These are phyloP conservation scores for Philopotamus ludificatus DNA, from an alignment of 1,140 invertebrate genomes.

Conservation along the genomic window DNA sequence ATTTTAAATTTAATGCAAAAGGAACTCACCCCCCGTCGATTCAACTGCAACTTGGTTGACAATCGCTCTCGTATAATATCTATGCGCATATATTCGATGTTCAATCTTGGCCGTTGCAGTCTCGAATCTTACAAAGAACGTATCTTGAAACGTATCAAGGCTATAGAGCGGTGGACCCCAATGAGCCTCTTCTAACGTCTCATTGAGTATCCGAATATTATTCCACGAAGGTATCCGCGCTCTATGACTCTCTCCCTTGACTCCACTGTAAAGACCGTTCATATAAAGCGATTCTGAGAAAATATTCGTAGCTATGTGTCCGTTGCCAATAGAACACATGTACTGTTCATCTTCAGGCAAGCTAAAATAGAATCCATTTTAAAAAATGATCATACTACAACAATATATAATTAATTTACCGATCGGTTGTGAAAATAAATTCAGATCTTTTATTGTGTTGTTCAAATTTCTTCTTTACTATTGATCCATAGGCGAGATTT, in stretches of 20 bases:
- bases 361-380: too few relatives aligned
- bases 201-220: slow-evolving; percentile 53
- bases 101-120: slow-evolving; percentile 50
- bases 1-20: too few relatives aligned
- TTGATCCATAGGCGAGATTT: too few relatives aligned
- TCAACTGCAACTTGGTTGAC: slow-evolving; percentile 56
- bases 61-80: slow-evolving; percentile 57
- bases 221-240: slow-evolving; percentile 59
- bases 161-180: slow-evolving; percentile 48
- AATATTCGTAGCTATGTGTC: slow-evolving; percentile 58
- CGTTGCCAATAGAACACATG: slow-evolving; percentile 60
- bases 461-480: too few relatives aligned
- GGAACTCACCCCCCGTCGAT: neutral
- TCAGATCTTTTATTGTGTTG: too few relatives aligned
- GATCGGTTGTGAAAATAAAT: too few relatives aligned
- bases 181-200: slow-evolving; percentile 45
- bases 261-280: slow-evolving; percentile 59
- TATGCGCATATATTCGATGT: slow-evolving; percentile 58
- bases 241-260: slow-evolving; percentile 54
- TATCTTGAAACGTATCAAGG: slow-evolving; percentile 49
- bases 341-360: slow-evolving; percentile 55
- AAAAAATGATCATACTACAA: too few relatives aligned
- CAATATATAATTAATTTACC: too few relatives aligned
- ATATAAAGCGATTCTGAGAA: slow-evolving; percentile 59
- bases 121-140: slow-evolving; percentile 49